Base-by-base conservation (phyloP, 64 coral and sea anemone species). In the Porites australiensis region DNA sequence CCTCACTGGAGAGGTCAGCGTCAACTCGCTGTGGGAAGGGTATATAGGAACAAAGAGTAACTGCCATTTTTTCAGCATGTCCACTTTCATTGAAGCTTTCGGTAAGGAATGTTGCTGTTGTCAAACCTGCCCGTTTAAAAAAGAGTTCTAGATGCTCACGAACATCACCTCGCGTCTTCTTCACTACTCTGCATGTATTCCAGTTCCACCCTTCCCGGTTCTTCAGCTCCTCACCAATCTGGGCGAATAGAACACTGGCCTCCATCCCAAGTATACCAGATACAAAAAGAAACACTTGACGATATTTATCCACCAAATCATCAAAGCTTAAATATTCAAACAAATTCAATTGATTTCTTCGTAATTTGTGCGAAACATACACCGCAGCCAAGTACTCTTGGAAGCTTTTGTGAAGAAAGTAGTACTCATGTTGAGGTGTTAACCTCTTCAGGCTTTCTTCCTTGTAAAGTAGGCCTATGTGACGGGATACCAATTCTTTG, bases 381-480 rank as follows among this genome's bases (percentile, higher is more conserved):
- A 50, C 16, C 2, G 75, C 75, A 15, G 75, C 75, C 8, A 77
- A 37, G 44, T 77, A 77, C 75, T 77, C 75, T 55, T 77, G 75
- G 13, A 77, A 77, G 45, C 37, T 77, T 44, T 77, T 77, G 75
- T 77, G 75, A 37, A 77, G 16, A 77, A 77, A 77, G 51, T 77
- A 37, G 27, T 50, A 77, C 27, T 50, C 12, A 47, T 77, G 75
- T 18, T 69, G 66, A 4, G 66, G 66, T 3, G 19, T 8, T 21
- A 69, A 21, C 15, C 22, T 69, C 66, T 20, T 69, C 15, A 23
- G 5, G 21, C 66, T 69, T 19, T 19, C 66, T n/a, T 69, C 66
- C 27, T 55, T 77, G 45, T 3, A 48, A 21, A 48, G 7, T 6
- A 50, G 16, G 27, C 45, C 75, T 45, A 50, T 27, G 45, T 55